Evolutionary conservation across 2,888 invertebrate genomes (phyloP), one percentile per base, ranked within the genome.

Genomic region (Tachina fera): DNA sequence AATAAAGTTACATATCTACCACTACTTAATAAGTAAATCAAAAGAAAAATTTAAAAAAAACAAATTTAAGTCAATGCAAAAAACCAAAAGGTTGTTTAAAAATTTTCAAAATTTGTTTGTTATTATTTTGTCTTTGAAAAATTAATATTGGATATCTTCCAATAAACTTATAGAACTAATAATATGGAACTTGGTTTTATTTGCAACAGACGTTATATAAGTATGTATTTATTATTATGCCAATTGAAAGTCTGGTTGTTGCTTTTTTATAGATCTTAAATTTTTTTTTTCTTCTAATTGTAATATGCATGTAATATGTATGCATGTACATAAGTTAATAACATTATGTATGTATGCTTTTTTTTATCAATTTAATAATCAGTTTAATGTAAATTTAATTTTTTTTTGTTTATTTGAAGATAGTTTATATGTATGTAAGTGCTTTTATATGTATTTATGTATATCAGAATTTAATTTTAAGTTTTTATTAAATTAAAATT

Each of bases 141-240:
- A 53, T 65, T 63, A 80, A 72, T 61, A 76, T 65, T 70, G 70
- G 77, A 79, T 79, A 79, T 65, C 79, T 79, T 81, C 78, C 80
- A 86, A 83, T 86, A 83, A 86, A 86, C 82, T 86, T 86, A 83
- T 83, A 77, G 71, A 86, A 86, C 86, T 86, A 86, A 86, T 83
- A 86, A 83, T n/a, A n/a, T 86, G 86, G 86, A 86, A 86, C 86
- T 86, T 86, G 75, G 65, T 83, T 76, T 63, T 60, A 45, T 49
- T 43, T 8, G 10, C 56, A 79, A 58, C 63, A 63, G 68, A 51
- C 63, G 51, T 41, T 39, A 31, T 9, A 45, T 47, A 31, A 39
- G n/a, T n/a, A n/a, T n/a, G n/a, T n/a, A n/a, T n/a, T n/a, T n/a
- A n/a, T 60, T 3, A 2, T 63, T 39, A 19, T 39, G 51, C 56